Evolutionary conservation across 1,140 invertebrate genomes (phyloP), one percentile per base, ranked within the genome.

Genomic region (Heliconius hewitsoni): DNA sequence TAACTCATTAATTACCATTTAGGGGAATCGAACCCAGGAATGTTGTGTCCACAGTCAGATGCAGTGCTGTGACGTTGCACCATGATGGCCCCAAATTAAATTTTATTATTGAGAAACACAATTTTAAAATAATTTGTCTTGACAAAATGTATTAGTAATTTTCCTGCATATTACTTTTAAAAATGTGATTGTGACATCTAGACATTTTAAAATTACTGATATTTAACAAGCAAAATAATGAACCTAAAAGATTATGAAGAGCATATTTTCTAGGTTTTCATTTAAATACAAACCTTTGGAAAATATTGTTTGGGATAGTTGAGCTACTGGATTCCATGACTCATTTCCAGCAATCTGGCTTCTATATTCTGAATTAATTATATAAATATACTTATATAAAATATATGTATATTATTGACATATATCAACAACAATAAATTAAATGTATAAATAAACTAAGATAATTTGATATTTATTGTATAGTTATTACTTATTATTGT

Each of bases 241-340:
- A 52, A 55, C 70, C 39, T 52, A 30, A 42, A 52, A 13, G 37
- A 76, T 78, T 37, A 78, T 76, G 37, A 80, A 77, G n/a, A 82
- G 27, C 71, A 84, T 71, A 83, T 46, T 73, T 37, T 81, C 23
- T 79, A 70, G 23, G 78, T 78, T 73, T 88, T 66, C 77, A 79
- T 80, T 77, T 52, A 80, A 76, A 84, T 86, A 91, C 90, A 82
- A 89, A 89, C 87, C 90, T 90, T 86, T 81, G 30, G 85, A 77
- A 74, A 89, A 89, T 79, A 89, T 81, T 84, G 87, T 85, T 79
- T 91, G 84, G 57, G 90, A 88, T 82, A 93, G 84, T 76, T 93
- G 88, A 82, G 85, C 83, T 82, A 93, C 79, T 80, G 88, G 89
- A 83, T 90, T 91, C 90, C 89, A 92, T 82, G 87, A 77, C 81